Base-by-base conservation (phyloP, 2,888 invertebrate genomes). In the Archips crataeganus region DNA sequence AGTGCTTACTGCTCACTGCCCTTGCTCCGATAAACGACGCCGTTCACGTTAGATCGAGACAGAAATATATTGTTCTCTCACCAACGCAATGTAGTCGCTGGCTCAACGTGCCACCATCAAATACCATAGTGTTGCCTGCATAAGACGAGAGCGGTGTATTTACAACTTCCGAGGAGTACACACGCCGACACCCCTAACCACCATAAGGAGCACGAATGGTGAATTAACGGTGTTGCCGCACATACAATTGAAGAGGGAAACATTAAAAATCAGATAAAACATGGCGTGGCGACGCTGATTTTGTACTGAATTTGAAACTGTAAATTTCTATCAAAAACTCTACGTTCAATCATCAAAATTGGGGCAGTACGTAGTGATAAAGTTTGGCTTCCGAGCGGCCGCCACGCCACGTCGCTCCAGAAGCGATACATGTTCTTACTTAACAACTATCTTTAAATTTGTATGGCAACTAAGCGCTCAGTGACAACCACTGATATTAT, bases 391-490 rank as follows among this genome's bases (percentile, higher is more conserved):
- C 23, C 60, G 11, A 47, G 60, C 36, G 15, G 77, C 79, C 82
- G 79, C 75, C 83, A 79, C 81, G 78, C 79, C 76, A 66, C 81
- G 76, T 77, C 77, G 82, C 79, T 78, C 77, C 79, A 76, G 86
- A 86, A 85, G 85, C 84, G 10, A 81, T 84, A 82, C 81, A 75
- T 79, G 87, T 86, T 84, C 85, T 88, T 87, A 90, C 89, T 89
- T 92, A 89, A 78, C 77, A 86, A 90, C 92, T 93, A 94, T 87
- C 86, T 88, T 88, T 90, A 90, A 85, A 89, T 87, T 90, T 92
- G 90, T 94, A 94, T 94, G 94, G 94, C 94, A 93, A 93, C 94
- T 90, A 93, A 92, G 91, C 92, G 87, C 84, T 91, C 93, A 93
- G 93, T 89, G 92, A 78, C 77, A 76, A 79, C 77, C 91, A 91